Percentiles rank a stretch among this genome's conserved stretches.
Evolutionary conservation across 2,113 vertebrate species (phyloP).

Genomic region (Canis aureus): DNA sequence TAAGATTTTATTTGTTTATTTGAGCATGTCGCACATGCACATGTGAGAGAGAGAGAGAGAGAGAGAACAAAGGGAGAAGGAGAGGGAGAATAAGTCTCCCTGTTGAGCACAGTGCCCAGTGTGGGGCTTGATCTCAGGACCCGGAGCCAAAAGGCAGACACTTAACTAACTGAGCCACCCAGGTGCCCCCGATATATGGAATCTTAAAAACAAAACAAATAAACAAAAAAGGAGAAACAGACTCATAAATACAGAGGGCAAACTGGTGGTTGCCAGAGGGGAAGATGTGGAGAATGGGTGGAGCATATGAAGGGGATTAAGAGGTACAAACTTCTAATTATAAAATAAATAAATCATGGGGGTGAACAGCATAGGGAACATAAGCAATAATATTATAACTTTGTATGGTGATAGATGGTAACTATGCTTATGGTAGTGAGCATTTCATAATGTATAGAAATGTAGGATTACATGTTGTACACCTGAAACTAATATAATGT

Average conservation of each 20-base stretch:
- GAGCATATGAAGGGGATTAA: not conserved
- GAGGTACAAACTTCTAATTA: not conserved
- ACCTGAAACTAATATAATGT: not conserved
- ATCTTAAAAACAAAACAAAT: not conserved
- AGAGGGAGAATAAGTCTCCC: too few species aligned
- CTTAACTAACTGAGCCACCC: too few species aligned
- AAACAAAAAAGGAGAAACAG: not conserved
- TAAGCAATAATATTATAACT: not conserved
- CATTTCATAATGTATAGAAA: not conserved
- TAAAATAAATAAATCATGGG: not conserved
- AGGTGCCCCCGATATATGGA: not conserved
- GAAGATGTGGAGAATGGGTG: not conserved
- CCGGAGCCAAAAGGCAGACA: too few species aligned
- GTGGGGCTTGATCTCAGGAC: too few species aligned
- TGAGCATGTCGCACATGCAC: too few species aligned
- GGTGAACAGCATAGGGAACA: not conserved
- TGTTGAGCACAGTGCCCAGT: too few species aligned
- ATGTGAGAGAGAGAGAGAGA: too few species aligned
- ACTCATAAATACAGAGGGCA: not conserved
- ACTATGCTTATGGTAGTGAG: not conserved
- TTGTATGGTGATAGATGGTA: not conserved
- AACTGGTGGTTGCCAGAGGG: not conserved
- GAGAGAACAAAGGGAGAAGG: too few species aligned
- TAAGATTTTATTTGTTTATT: too few species aligned
- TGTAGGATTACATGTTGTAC: not conserved